Evolutionary conservation across 2,888 invertebrate genomes (phyloP).

Genomic region (Aleiodes leptofemur): DNA sequence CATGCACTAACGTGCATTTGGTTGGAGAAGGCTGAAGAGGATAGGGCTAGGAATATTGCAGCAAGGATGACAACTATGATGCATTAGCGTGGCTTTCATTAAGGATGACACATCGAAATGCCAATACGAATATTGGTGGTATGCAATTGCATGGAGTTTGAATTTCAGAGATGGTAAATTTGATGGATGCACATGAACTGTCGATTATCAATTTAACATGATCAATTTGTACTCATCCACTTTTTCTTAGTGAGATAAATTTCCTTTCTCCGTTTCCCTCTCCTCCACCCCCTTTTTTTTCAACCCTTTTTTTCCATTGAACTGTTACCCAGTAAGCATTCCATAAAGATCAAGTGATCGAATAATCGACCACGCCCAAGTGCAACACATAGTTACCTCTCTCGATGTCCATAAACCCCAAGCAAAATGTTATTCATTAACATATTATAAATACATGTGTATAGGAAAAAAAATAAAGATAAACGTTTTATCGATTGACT

Average conservation of each 20-base stretch:
- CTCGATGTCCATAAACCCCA: constrained; percentile 8
- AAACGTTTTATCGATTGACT: constrained; percentile 17
- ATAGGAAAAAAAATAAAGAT: neutral
- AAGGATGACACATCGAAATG: constrained; percentile 43
- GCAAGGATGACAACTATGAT: constrained; percentile 42
- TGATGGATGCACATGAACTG: constrained; percentile 9
- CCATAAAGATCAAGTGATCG: constrained; percentile 42
- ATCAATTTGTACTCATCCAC: neutral
- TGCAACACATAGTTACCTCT: constrained; percentile 34
- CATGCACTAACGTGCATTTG: constrained; percentile 10
- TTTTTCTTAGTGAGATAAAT: neutral
- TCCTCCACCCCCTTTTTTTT: neutral
- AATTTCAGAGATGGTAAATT: constrained; percentile 28
- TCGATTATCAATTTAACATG: neutral
- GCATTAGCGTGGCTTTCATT: constrained; percentile 43
- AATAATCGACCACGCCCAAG: constrained; percentile 43
- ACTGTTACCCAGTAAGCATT: constrained; percentile 18
- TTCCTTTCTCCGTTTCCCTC: neutral
- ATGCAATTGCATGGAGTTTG: constrained; percentile 35
- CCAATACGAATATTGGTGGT: constrained; percentile 31
- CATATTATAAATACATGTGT: constrained; percentile 40
- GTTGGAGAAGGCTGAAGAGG: constrained; percentile 26
- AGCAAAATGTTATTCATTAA: constrained; percentile 33
- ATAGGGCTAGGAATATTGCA: constrained; percentile 26
- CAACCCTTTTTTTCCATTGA: neutral